Evolutionary conservation across 2,797 vertebrate species (phyloP), one percentile per base, ranked within the genome.

Genomic region (Sternotherus odoratus): DNA sequence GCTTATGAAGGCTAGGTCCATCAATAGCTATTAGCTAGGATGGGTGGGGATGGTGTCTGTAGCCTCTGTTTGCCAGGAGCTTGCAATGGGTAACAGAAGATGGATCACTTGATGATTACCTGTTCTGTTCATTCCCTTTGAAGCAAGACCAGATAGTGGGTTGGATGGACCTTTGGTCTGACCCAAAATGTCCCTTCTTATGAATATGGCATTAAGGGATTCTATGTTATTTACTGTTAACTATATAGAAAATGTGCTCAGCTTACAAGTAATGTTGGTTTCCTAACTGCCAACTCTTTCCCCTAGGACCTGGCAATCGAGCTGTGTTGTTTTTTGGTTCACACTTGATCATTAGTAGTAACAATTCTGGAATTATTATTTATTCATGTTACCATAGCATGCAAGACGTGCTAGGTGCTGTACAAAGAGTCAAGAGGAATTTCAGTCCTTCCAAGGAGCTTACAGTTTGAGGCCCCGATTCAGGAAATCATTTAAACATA

Each of bases 401-500:
- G 43, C 50, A 36, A 23, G 12, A 6, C 19, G 23, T n/a, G 51
- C 75, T 56, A 78, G 81, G 51, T 77, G 51, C 10, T 85, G 53
- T 77, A n/a, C 63, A 66, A 46, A 74, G 13, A 91, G 39, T 39
- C 36, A 50, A n/a, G 23, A 66, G 53, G 43, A 83, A 78, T 82
- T 77, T 75, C 30, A 23, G n/a, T n/a, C n/a, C n/a, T n/a, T n/a
- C n/a, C n/a, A n/a, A n/a, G n/a, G n/a, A 56, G 12, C 43, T 87
- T 17, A 83, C 8, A 53, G 77, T 85, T 92, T 57, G 91, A 91
- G 89, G 72, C 4, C 1, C 7, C 36, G 48, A 54, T 77, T n/a
- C 12, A 7, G 72, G 88, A 95, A 92, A 85, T 80, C 43, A 66
- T 30, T 77, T 82, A n/a, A n/a, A n/a, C 72, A 36, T 88, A 21